Base-by-base conservation (phyloP, 2,888 invertebrate species). In the Drosophila hamatofila region DNA sequence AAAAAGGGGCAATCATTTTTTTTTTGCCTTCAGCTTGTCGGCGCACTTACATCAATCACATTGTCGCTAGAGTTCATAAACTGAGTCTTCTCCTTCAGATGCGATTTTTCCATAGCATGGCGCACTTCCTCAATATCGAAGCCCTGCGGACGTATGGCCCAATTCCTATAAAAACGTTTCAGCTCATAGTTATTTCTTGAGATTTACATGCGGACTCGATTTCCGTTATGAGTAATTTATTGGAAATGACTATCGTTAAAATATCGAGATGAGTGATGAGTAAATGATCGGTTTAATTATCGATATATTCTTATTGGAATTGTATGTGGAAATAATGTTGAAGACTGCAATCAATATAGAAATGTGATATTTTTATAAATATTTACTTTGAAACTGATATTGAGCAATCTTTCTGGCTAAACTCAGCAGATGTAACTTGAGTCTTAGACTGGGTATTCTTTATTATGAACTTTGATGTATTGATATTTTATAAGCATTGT, bases 141-240 rank as follows among this genome's bases (percentile, higher is more conserved):
- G 14, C 88, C 88, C 25, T 75, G 79, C 2, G 88, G 82, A 0
- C 82, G 85, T 25, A 87, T 68, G 21, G 42, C 35, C 55, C 21
- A 23, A 4, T 44, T 39, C 14, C 57, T 49, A 44, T 1, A 25
- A 46, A 30, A 12, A 16, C 30, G 11, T 30, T 35, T 16, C 16
- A 16, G 5, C 2, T 16, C 14, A 35, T 11, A 0, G 3, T 11
- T 30, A 30, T 11, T 14, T 35, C 2, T 35, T 16, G 5, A 35
- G 35, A 16, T 35, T 35, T 35, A 14, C 16, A 35, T 35, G 11
- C 3, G 3, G 11, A 12, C 16, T 37, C 2, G 0, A 18, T 48
- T 48, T n/a, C 48, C 48, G 27, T 48, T 48, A 30, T 14, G 46
- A 25, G 46, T 8, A 16, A 9, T 9, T 3, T 9, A 9, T 16